phyloP scores from a whole-genome alignment of 1,140 invertebrate genomes.

The Vollenhovia emeryi region DNA sequence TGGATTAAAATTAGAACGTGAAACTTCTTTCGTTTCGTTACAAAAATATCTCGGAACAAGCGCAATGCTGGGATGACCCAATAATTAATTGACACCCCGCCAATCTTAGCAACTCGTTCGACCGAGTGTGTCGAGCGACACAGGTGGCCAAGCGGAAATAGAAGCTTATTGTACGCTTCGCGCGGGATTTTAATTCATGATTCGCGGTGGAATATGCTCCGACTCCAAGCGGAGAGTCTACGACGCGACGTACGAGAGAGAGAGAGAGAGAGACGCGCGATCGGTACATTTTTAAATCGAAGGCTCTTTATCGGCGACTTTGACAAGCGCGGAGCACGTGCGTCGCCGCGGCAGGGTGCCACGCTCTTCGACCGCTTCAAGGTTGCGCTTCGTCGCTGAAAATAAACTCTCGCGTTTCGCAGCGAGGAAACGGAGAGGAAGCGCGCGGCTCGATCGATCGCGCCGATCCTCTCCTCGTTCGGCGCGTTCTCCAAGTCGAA shows the following conservation, averaged over 20 bases:
- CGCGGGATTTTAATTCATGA: neutral
- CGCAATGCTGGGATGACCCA: no score
- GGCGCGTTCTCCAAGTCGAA: no score
- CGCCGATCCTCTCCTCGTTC: neutral
- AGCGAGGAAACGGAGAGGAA: neutral
- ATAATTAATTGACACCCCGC: no score
- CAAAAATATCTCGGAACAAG: no score
- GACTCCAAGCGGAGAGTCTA: no score
- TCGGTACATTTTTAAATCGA: neutral
- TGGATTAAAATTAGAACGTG: no score
- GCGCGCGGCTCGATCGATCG: neutral
- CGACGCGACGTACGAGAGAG: no score
- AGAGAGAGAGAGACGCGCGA: neutral
- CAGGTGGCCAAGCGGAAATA: neutral
- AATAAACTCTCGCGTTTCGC: neutral
- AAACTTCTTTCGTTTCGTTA: no score
- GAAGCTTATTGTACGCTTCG: neutral
- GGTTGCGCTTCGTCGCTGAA: neutral
- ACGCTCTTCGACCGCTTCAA: neutral
- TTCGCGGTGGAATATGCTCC: neutral
- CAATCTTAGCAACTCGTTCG: neutral
- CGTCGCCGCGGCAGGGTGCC: no score
- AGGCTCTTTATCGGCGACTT: neutral
- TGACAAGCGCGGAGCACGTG: slow-evolving; percentile 1
- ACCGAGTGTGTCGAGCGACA: neutral